Evolutionary conservation across 2,888 invertebrate genomes (phyloP).

Genomic region (Nomada flava): DNA sequence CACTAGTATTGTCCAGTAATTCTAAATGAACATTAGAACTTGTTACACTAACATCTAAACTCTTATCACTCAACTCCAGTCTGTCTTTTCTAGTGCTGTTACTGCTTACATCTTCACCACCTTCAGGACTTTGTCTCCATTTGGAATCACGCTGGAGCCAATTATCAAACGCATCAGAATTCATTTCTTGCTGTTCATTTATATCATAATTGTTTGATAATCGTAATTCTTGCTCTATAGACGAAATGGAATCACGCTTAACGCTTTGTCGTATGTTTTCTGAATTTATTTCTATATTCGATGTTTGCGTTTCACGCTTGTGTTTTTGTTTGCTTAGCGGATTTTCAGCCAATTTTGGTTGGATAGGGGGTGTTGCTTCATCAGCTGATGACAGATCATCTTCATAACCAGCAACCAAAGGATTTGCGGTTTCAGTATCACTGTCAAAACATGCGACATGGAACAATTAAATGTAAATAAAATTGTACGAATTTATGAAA

Average conservation of each 20-base stretch:
- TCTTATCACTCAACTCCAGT: slow-evolving; percentile 80
- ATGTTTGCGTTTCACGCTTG: slow-evolving; percentile 75
- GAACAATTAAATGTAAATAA: not conserved
- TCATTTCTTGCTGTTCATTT: slow-evolving; percentile 73
- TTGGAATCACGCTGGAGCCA: slow-evolving; percentile 89
- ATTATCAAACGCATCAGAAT: slow-evolving; percentile 84
- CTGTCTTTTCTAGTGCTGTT: slow-evolving; percentile 85
- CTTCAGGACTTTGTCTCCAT: slow-evolving; percentile 91
- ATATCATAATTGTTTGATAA: slow-evolving; percentile 70
- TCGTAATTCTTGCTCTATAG: slow-evolving; percentile 81
- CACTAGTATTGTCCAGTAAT: slow-evolving; percentile 81
- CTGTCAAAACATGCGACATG: slow-evolving; percentile 73
- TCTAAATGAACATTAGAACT: slow-evolving; percentile 86
- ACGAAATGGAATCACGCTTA: slow-evolving; percentile 80
- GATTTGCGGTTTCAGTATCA: slow-evolving; percentile 90
- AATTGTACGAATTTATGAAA: not conserved
- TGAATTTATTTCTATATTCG: slow-evolving; percentile 71
- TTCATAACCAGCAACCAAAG: slow-evolving; percentile 92
- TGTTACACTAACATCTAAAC: slow-evolving; percentile 84
- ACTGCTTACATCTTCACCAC: slow-evolving; percentile 86
- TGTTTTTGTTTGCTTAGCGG: slow-evolving; percentile 80
- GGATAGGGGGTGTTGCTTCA: slow-evolving; percentile 78
- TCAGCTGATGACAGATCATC: slow-evolving; percentile 93
- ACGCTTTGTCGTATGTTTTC: slow-evolving; percentile 60
- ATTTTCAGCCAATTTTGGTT: slow-evolving; percentile 79